Conservation (phyloP, 2,113 vertebrate genomes). For the Corythaixoides concolor region DNA sequence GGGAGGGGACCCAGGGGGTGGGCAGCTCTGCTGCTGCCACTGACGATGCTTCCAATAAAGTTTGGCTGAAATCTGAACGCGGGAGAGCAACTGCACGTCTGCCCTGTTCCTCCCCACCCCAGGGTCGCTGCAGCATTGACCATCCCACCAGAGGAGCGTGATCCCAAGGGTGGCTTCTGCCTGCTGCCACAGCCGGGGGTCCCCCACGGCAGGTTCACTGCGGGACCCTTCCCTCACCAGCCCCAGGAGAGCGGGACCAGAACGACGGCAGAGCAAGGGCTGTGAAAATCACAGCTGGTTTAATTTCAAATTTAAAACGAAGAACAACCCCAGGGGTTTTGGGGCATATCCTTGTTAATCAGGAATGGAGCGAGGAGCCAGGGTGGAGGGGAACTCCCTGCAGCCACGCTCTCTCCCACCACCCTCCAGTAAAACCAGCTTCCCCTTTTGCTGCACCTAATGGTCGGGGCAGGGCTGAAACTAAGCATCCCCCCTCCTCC, state of each 20-base stretch:
- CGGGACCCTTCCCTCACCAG: neutral
- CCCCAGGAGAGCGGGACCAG: neutral
- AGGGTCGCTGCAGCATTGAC: fast-evolving
- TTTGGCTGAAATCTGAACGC: neutral
- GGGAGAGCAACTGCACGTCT: fast-evolving
- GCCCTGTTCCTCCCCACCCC: neutral
- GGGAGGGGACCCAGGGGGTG: neutral
- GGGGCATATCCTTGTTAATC: too few species aligned
- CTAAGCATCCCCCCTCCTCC: fast-evolving
- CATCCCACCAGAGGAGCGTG: fast-evolving
- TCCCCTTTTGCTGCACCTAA: neutral
- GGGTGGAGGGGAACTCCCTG: fast-evolving
- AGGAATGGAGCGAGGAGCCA: fast-evolving
- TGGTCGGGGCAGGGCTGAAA: neutral
- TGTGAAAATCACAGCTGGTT: neutral
- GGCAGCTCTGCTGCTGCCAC: neutral
- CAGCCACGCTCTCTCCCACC: neutral
- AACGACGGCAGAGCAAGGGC: fast-evolving
- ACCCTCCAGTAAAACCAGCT: neutral
- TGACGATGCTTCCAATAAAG: slow-evolving; percentile 36
- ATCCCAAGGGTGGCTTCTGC: neutral
- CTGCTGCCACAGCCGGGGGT: neutral
- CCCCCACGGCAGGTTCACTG: fast-evolving
- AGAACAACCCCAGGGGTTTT: fast-evolving
- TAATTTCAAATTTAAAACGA: neutral